phyloP scores from a whole-genome alignment of 2,797 vertebrate genomes.

The Rhynchonycteris naso region DNA sequence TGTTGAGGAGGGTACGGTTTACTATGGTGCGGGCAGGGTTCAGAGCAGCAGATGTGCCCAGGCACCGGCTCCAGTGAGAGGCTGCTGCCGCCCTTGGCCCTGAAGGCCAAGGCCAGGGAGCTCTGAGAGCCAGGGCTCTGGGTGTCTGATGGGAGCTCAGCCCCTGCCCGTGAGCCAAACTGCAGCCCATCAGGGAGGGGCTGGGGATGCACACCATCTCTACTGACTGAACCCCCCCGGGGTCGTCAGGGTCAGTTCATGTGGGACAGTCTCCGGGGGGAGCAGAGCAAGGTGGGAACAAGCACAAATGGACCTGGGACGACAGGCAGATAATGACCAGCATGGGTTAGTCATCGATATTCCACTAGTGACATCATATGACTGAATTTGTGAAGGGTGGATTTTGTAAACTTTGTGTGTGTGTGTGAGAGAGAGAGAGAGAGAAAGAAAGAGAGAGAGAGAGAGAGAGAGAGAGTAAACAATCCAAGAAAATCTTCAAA shows the following conservation, averaged over 20 bases:
- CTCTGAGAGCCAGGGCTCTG: not conserved
- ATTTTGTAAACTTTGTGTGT: not conserved
- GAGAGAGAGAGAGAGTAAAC: not conserved
- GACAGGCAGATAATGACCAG: no score
- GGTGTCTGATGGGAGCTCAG: not conserved
- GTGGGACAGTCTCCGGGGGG: not conserved
- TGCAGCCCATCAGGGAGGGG: not conserved
- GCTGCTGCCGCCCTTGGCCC: not conserved
- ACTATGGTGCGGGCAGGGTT: not conserved
- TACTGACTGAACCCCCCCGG: not conserved
- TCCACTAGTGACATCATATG: not conserved
- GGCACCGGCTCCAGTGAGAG: not conserved
- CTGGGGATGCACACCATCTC: not conserved
- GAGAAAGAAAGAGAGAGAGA: not conserved
- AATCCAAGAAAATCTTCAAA: not conserved
- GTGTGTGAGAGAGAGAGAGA: not conserved
- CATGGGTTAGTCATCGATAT: rapidly evolving
- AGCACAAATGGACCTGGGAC: not conserved
- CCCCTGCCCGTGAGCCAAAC: not conserved
- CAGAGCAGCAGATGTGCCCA: not conserved
- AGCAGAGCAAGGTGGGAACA: not conserved
- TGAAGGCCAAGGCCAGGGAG: not conserved
- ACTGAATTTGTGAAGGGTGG: not conserved
- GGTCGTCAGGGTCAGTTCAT: rapidly evolving
- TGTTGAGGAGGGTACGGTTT: no score